Percentiles rank a stretch among this genome's conserved stretches.
Conservation (phyloP, 1,140 invertebrate species). For the Trachymyrmex septentrionalis region DNA sequence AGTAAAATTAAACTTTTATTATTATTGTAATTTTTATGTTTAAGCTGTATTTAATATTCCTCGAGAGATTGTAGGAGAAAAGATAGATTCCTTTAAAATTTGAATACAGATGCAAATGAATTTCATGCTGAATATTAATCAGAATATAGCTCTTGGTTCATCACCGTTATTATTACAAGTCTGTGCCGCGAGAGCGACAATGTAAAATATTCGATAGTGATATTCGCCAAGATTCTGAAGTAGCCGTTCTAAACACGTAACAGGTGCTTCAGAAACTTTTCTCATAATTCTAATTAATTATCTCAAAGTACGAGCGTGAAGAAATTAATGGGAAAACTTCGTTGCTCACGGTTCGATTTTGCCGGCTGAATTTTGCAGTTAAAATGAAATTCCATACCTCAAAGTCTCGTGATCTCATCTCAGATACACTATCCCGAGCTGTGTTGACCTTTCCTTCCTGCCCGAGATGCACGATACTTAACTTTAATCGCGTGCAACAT, state of each 20-base stretch:
- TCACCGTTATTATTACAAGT: slow-evolving; percentile 31
- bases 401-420: slow-evolving; percentile 25
- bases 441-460: not conserved
- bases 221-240: slow-evolving; percentile 49
- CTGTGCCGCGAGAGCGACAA: slow-evolving; percentile 1
- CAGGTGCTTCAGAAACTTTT: slow-evolving; percentile 69
- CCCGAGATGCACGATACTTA: slow-evolving; percentile 6
- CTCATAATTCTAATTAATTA: slow-evolving; percentile 71
- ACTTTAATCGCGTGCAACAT: slow-evolving; percentile 9
- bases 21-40: not conserved
- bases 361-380: slow-evolving; percentile 55
- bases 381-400: slow-evolving; percentile 60
- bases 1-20: not conserved
- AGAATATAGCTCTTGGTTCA: slow-evolving; percentile 19
- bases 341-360: slow-evolving; percentile 60
- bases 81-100: slow-evolving; percentile 17
- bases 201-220: slow-evolving; percentile 45
- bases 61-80: not conserved
- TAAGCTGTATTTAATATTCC: slow-evolving; percentile 29
- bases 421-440: not conserved
- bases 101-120: slow-evolving; percentile 19
- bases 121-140: slow-evolving; percentile 34
- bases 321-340: slow-evolving; percentile 72
- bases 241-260: slow-evolving; percentile 72
- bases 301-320: slow-evolving; percentile 49